Evolutionary conservation across 1,140 invertebrate genomes (phyloP).

Genomic region (Solen grandis): DNA sequence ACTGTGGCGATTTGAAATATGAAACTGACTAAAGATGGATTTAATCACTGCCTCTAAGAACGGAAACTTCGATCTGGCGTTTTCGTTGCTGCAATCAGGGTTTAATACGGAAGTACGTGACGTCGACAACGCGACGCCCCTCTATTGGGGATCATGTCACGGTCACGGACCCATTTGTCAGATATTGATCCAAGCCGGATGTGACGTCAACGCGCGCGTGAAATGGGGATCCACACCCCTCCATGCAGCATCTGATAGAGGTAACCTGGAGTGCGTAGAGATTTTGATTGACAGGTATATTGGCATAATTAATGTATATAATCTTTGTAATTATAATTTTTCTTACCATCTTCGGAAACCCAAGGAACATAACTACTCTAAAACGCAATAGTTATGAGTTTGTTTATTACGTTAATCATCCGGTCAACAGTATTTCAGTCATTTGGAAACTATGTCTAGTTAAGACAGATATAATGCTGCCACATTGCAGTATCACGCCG

Average conservation of each 20-base stretch:
- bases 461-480: too few relatives aligned
- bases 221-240: constrained; percentile 69
- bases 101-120: constrained; percentile 40
- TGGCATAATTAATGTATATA: neutral
- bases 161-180: constrained; percentile 62
- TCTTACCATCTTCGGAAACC: too few relatives aligned
- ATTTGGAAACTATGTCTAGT: too few relatives aligned
- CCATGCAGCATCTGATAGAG: constrained; percentile 68
- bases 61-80: constrained; percentile 35
- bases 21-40: too few relatives aligned
- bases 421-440: too few relatives aligned
- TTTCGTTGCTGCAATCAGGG: constrained; percentile 38
- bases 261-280: constrained; percentile 60
- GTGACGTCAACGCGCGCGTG: constrained; percentile 63
- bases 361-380: too few relatives aligned
- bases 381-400: too few relatives aligned
- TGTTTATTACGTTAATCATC: too few relatives aligned
- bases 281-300: constrained; percentile 64
- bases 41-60: constrained; percentile 54
- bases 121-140: constrained; percentile 61
- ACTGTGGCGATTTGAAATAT: too few relatives aligned
- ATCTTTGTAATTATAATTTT: neutral
- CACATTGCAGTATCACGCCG: too few relatives aligned
- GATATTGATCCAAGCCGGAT: constrained; percentile 60
- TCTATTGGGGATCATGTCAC: constrained; percentile 71